phyloP scores from a whole-genome alignment of 2,797 vertebrate genomes.

The Phoeniculus purpureus region DNA sequence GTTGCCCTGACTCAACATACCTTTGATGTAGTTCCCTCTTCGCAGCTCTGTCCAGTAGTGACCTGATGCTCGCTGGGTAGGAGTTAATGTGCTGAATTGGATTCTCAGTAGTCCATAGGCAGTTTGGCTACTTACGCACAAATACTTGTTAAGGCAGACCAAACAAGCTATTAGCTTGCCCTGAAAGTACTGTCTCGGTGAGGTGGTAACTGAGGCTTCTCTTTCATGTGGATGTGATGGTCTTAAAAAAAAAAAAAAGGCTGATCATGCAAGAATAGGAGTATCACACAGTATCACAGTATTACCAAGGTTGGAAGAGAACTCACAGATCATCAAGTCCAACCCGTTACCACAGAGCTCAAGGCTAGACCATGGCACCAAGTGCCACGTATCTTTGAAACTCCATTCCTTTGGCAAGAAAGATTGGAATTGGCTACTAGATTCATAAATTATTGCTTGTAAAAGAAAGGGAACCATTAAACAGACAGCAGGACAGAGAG shows the following conservation, averaged over 20 bases:
- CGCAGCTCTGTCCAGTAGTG: background rate
- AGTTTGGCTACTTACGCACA: background rate
- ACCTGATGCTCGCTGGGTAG: background rate
- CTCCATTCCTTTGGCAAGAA: background rate
- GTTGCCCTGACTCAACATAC: background rate
- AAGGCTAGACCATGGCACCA: too few species aligned
- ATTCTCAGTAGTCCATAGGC: background rate
- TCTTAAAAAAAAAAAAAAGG: background rate
- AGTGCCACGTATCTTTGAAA: too few species aligned
- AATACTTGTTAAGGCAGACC: background rate
- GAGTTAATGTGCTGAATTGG: background rate
- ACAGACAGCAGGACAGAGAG: background rate
- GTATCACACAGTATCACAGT: too few species aligned
- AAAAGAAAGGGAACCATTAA: background rate
- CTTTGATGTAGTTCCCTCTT: background rate
- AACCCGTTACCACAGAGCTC: too few species aligned
- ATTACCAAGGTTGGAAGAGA: too few species aligned
- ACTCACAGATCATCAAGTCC: too few species aligned
- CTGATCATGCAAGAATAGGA: background rate
- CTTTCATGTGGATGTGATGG: background rate
- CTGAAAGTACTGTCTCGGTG: background rate
- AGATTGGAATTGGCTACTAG: background rate
- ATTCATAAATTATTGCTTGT: background rate
- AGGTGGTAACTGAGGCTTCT: background rate
- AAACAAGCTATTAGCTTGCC: background rate